Percentiles rank a stretch among this genome's conserved stretches.
Evolutionary conservation across 2,888 invertebrate species (phyloP).

Genomic region (Corythucha ciliata): DNA sequence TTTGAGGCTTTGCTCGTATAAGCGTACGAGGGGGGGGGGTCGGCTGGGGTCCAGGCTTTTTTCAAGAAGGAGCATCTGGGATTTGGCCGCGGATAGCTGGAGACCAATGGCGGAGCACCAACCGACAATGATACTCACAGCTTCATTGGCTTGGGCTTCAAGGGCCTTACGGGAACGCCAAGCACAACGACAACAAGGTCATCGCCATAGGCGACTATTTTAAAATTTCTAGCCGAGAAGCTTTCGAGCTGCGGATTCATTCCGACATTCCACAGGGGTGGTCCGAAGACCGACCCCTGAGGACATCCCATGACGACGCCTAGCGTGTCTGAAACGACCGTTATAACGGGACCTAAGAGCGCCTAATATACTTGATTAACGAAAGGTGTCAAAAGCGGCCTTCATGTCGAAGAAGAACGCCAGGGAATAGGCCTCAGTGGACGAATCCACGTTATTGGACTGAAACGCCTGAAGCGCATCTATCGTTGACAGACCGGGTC

Average conservation of each 20-base stretch:
- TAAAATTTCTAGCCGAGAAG: background rate
- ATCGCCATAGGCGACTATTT: constrained; percentile 8
- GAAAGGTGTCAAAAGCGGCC: constrained; percentile 7
- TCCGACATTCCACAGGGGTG: constrained; percentile 6
- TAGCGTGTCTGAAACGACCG: no score
- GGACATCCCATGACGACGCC: constrained; percentile 8
- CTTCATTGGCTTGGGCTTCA: constrained; percentile 1
- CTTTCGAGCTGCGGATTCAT: background rate
- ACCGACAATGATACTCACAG: background rate
- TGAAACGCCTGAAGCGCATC: background rate
- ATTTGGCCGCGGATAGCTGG: constrained; percentile 1
- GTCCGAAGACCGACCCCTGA: constrained; percentile 13
- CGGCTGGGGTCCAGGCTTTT: no score
- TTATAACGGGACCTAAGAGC: no score
- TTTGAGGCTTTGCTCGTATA: no score
- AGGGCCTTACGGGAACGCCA: constrained; percentile 1
- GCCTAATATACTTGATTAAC: no score
- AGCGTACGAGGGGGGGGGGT: no score
- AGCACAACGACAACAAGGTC: constrained; percentile 3
- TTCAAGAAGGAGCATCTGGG: no score
- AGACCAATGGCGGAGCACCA: constrained; percentile 4
- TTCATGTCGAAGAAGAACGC: constrained; percentile 8
- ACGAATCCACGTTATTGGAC: background rate
- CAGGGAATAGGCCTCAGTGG: background rate
- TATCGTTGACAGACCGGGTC: background rate